Evolutionary conservation across 1,140 invertebrate genomes (phyloP).

Genomic region (Orius laevigatus): DNA sequence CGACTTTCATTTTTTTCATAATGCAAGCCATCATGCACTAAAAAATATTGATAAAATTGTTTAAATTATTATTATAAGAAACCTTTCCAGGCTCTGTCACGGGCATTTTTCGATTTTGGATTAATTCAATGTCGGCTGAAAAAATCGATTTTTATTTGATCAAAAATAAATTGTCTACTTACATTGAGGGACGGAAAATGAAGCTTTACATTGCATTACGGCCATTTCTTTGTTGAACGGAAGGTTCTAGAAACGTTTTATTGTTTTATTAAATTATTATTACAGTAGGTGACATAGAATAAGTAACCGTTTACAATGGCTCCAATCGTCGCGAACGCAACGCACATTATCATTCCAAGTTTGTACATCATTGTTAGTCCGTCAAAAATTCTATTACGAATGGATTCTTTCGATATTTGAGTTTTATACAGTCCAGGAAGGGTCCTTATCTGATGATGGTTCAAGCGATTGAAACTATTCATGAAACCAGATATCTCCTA

Average conservation of each 20-base stretch:
- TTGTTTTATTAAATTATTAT: not conserved
- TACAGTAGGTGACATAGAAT: not conserved
- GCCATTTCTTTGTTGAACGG: not conserved
- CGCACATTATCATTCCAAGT: no score
- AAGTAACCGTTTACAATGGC: not conserved
- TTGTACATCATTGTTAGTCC: no score
- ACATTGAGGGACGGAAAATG: not conserved
- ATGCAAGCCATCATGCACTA: slow-evolving; percentile 10
- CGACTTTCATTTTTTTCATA: slow-evolving; percentile 4
- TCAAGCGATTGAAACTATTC: no score
- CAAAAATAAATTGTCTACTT: not conserved
- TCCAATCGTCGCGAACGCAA: no score
- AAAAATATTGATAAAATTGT: not conserved
- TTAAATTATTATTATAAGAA: not conserved
- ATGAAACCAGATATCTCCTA: no score
- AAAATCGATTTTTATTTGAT: not conserved
- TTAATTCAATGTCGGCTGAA: slow-evolving; percentile 2
- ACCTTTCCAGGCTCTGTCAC: slow-evolving; percentile 3
- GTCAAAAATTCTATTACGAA: no score
- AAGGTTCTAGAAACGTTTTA: not conserved
- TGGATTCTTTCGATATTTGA: no score
- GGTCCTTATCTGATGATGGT: no score
- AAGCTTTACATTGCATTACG: not conserved
- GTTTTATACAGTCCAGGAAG: no score
- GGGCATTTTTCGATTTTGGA: slow-evolving; percentile 2